Percentiles rank a stretch among this genome's conserved stretches.
phyloP scores from a whole-genome alignment of 2,888 invertebrate species.

The Taenaris catops region DNA sequence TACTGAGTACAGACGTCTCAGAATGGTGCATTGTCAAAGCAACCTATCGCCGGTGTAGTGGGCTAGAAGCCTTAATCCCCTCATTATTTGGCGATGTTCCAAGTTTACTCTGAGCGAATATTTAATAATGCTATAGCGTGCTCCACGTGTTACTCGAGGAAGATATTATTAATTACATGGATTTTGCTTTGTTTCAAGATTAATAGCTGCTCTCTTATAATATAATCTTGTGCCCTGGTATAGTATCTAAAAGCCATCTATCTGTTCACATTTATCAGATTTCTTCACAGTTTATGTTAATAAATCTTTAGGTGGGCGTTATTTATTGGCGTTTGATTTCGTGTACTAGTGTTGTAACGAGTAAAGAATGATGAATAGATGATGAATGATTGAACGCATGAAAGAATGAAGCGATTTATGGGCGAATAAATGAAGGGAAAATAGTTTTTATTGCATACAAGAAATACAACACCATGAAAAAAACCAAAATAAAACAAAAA shows the following conservation, averaged over 20 bases:
- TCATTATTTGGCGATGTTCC: constrained; percentile 27
- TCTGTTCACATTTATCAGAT: constrained; percentile 22
- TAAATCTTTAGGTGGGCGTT: constrained; percentile 17
- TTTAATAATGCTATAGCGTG: constrained; percentile 26
- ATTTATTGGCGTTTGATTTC: too few species aligned
- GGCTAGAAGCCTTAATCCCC: constrained; percentile 11
- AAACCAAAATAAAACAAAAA: too few species aligned
- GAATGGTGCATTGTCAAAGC: too few species aligned
- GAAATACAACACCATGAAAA: too few species aligned
- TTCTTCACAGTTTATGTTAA: constrained; percentile 18
- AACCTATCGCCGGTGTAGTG: background rate
- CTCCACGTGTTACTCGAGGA: constrained; percentile 22
- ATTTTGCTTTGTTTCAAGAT: constrained; percentile 22
- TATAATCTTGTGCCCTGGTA: constrained; percentile 18
- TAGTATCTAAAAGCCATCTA: constrained; percentile 20
- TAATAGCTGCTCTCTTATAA: constrained; percentile 19
- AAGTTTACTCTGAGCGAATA: constrained; percentile 24
- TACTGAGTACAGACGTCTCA: too few species aligned
- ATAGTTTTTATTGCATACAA: too few species aligned
- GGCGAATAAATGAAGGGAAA: too few species aligned
- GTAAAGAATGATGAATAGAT: too few species aligned
- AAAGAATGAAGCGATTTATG: too few species aligned
- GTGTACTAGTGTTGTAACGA: too few species aligned
- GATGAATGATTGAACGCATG: too few species aligned
- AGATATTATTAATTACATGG: constrained; percentile 25